Conservation (phyloP, 2,888 invertebrate genomes). For the Monoplex corrugatus region DNA sequence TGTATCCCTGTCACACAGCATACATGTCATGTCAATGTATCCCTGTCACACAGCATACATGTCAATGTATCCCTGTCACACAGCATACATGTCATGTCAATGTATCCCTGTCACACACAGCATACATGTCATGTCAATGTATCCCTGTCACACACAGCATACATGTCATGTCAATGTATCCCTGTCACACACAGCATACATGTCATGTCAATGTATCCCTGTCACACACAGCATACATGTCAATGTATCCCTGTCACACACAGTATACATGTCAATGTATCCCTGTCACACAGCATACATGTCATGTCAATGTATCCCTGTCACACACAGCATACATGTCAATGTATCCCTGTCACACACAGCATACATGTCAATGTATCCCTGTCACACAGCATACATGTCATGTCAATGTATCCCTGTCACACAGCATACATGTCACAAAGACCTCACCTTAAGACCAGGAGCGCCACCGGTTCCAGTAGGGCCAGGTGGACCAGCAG, state of each 20-base stretch:
- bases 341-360: conserved; percentile 62
- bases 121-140: background rate
- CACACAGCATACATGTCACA: background rate
- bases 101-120: conserved; percentile 60
- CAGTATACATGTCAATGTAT: background rate
- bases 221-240: no score
- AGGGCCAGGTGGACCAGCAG: conserved; percentile 68
- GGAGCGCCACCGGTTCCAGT: conserved; percentile 67
- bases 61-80: background rate
- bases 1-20: no score
- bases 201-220: no score
- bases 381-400: no score
- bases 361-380: background rate
- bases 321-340: conserved; percentile 44
- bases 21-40: conserved; percentile 83
- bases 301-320: conserved; percentile 82
- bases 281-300: no score
- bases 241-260: conserved; percentile 65
- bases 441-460: conserved; percentile 67
- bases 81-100: conserved; percentile 84
- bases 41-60: conserved; percentile 59
- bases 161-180: conserved; percentile 82
- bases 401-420: no score
- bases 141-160: no score
- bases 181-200: conserved; percentile 55